Conservation (phyloP, 2,888 invertebrate species). For the Caenorhabditis becei region DNA sequence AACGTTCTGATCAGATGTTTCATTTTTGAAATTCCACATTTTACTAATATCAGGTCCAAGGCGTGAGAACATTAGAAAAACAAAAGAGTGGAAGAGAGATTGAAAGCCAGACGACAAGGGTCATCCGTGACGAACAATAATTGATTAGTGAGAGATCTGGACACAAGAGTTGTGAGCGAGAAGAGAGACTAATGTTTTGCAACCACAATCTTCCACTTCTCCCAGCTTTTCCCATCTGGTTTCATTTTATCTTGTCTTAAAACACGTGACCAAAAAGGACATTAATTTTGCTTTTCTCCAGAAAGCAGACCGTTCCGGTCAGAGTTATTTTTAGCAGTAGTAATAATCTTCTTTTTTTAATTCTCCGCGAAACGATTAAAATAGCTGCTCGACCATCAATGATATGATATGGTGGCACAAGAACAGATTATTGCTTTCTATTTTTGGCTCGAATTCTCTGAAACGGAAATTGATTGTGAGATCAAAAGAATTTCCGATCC, state of each 20-base stretch:
- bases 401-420: neutral
- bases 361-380: slow-evolving; percentile 35
- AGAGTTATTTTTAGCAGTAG: slow-evolving; percentile 8
- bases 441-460: neutral
- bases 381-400: neutral
- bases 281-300: neutral
- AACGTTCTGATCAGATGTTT: neutral
- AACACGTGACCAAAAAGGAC: slow-evolving; percentile 6
- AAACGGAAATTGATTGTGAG: no score
- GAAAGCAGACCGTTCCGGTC: neutral
- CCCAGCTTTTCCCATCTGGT: slow-evolving; percentile 5
- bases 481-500: neutral
- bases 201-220: slow-evolving; percentile 24
- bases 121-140: slow-evolving; percentile 50
- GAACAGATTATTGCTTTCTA: neutral
- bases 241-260: no score
- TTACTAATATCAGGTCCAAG: neutral
- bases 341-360: slow-evolving; percentile 13
- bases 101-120: slow-evolving; percentile 1
- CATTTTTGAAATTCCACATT: neutral
- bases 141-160: slow-evolving; percentile 45
- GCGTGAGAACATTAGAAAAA: neutral
- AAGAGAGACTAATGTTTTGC: slow-evolving; percentile 10
- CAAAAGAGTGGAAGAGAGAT: neutral
- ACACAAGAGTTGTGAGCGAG: slow-evolving; percentile 19